A percentile compares a stretch with the other conserved stretches of the same genome.
These are phyloP conservation scores for Propithecus coquereli DNA, from an alignment of 2,113 vertebrate species.

Conservation along the genomic window DNA sequence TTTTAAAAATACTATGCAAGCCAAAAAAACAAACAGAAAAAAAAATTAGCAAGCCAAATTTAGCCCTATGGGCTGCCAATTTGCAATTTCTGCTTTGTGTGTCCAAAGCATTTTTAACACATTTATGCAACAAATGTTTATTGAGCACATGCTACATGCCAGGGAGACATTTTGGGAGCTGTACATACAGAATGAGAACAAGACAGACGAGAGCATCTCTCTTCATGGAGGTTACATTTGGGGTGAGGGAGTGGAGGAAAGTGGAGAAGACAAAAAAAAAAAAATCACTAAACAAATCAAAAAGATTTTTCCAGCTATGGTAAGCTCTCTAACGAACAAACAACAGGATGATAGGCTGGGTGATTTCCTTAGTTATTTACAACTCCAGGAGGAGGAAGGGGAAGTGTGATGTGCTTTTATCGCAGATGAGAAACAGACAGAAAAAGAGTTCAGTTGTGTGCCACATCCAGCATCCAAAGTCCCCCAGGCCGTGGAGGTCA, in stretches of 20 bases:
- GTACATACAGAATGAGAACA: neutral
- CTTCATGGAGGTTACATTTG: neutral
- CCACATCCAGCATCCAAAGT: accelerated
- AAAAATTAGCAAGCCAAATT: neutral
- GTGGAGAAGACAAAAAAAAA: neutral
- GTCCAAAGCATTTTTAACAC: neutral
- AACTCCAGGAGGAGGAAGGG: neutral
- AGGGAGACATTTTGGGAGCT: neutral
- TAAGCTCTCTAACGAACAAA: neutral
- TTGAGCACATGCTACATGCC: neutral
- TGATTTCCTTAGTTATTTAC: neutral
- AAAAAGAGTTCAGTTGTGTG: neutral
- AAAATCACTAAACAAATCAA: neutral
- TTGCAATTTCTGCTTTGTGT: neutral
- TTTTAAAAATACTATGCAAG: conserved; percentile 12
- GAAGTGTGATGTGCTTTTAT: neutral
- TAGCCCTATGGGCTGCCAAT: neutral
- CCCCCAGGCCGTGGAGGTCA: neutral
- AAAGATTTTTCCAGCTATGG: neutral
- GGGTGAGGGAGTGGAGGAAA: neutral
- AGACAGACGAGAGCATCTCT: neutral
- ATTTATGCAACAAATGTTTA: neutral
- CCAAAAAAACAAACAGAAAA: neutral
- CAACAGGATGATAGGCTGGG: neutral
- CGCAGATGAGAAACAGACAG: neutral